These are phyloP conservation scores for Bradynema listronoti DNA, from an alignment of 1,140 invertebrate genomes.

Conservation along the genomic window DNA sequence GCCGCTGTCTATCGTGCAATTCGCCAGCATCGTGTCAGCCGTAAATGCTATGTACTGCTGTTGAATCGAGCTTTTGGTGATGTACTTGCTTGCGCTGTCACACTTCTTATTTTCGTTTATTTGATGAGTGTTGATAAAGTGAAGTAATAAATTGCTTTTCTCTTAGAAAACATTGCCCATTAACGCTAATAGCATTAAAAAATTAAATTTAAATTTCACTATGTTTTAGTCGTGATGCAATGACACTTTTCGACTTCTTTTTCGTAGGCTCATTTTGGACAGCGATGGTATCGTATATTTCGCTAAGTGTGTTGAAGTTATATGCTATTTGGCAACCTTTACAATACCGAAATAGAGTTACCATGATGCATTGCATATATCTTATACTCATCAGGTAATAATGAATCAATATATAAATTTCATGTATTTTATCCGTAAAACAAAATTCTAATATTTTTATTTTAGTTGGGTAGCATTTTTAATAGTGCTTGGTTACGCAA, in stretches of 20 bases:
- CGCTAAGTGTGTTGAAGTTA: slow-evolving; percentile 44
- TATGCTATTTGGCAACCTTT: slow-evolving; percentile 46
- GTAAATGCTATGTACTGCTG: slow-evolving; percentile 49
- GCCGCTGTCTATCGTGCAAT: slow-evolving; percentile 41
- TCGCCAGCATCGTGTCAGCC: slow-evolving; percentile 39
- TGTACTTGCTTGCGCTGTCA: slow-evolving; percentile 37
- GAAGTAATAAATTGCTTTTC: slow-evolving; percentile 35
- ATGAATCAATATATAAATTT: background rate
- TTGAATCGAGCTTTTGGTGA: slow-evolving; percentile 48
- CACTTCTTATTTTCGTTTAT: slow-evolving; percentile 32
- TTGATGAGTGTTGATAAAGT: slow-evolving; percentile 24
- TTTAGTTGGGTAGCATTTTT: slow-evolving; percentile 31
- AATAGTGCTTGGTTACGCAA: slow-evolving; percentile 19
- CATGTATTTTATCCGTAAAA: background rate
- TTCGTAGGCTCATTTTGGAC: slow-evolving; percentile 50
- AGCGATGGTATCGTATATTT: slow-evolving; percentile 47
- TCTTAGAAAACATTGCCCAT: slow-evolving; percentile 19
- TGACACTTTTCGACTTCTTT: slow-evolving; percentile 43
- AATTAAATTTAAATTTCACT: background rate
- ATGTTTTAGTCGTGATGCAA: slow-evolving; percentile 39
- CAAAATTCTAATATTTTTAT: background rate
- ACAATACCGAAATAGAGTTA: slow-evolving; percentile 45
- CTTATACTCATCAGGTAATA: slow-evolving; percentile 32
- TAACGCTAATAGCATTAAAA: background rate
- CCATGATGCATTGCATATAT: slow-evolving; percentile 46